Evolutionary conservation across 2,888 invertebrate genomes (phyloP), one percentile per base, ranked within the genome.

Genomic region (Hydrotaea cyrtoneurina): DNA sequence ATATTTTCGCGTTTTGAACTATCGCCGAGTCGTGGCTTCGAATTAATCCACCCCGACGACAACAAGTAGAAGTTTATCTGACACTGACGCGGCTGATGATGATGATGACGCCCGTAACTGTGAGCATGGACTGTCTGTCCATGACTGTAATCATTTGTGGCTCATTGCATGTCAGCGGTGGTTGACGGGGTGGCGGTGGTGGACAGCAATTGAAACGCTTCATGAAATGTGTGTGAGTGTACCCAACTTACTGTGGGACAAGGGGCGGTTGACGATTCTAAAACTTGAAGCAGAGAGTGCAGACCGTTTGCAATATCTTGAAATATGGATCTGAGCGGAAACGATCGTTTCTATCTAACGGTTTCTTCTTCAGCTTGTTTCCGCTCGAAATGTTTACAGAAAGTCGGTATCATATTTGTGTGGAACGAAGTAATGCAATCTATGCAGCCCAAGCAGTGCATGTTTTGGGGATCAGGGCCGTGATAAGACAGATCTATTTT

Each of bases 21-120:
- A 62, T 62, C 62, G 26, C 31, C 46, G 46, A 43, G 46, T 39
- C 69, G 10, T 46, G 73, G 82, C 82, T 77, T 79, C 79, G 74
- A 82, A 85, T 85, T 85, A 85, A 85, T 82, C 81, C 85, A 57
- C 62, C 79, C 55, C 57, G 26, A 64, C 75, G 26, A 64, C 75
- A 81, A 64, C 75, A 81, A 76, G 62, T 82, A 85, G 77, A 85
- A 85, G 79, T 85, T 85, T 85, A 71, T 80, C 69, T 77, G 55
- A 39, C 77, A 55, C 59, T 71, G 26, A 39, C 39, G 21, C 39
- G 43, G 1, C 78, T 69, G 43, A 46, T 80, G 39, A 53, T 74
- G 75, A 74, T 76, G 79, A 76, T 64, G 62, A 59, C 73, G 73
- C 77, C 83, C 80, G 59, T 59, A 59, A 26, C 23, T 36, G 36